Evolutionary conservation across 2,888 invertebrate genomes (phyloP).

Genomic region (Schizotus pectinicornis): DNA sequence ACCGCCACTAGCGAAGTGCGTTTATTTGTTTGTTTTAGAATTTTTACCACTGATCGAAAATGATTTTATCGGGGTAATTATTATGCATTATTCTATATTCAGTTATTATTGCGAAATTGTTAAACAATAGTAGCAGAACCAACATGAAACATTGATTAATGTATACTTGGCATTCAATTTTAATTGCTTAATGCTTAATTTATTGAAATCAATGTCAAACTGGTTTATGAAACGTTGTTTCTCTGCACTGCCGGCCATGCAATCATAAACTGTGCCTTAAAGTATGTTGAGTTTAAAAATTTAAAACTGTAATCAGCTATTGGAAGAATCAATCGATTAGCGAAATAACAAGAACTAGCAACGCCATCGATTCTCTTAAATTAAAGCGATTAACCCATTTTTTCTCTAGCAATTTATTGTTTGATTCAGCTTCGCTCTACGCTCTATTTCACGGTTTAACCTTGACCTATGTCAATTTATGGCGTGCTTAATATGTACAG

Average conservation of each 20-base stretch:
- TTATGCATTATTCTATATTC: constrained; percentile 1
- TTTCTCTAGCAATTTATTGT: not conserved
- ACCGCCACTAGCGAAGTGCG: too few species aligned
- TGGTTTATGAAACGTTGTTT: constrained; percentile 17
- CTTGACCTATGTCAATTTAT: constrained; percentile 26
- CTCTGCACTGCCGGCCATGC: constrained; percentile 4
- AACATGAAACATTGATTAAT: constrained; percentile 18
- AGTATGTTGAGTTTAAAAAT: too few species aligned
- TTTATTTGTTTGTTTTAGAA: too few species aligned
- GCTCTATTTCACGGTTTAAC: constrained; percentile 17
- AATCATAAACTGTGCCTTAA: too few species aligned
- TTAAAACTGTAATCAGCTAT: too few species aligned
- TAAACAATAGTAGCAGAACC: constrained; percentile 20
- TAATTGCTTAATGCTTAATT: constrained; percentile 25
- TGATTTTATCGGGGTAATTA: constrained; percentile 10
- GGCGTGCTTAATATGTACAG: not conserved
- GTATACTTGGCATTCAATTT: constrained; percentile 21
- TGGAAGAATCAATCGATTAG: too few species aligned
- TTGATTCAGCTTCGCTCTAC: constrained; percentile 11
- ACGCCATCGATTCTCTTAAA: too few species aligned
- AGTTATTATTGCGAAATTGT: constrained; percentile 18
- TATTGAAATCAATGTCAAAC: constrained; percentile 14
- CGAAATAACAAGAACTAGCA: too few species aligned
- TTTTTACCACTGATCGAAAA: not conserved
- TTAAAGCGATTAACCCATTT: too few species aligned